Evolutionary conservation across 2,888 invertebrate genomes (phyloP).

Genomic region (Eucera pruinosa): DNA sequence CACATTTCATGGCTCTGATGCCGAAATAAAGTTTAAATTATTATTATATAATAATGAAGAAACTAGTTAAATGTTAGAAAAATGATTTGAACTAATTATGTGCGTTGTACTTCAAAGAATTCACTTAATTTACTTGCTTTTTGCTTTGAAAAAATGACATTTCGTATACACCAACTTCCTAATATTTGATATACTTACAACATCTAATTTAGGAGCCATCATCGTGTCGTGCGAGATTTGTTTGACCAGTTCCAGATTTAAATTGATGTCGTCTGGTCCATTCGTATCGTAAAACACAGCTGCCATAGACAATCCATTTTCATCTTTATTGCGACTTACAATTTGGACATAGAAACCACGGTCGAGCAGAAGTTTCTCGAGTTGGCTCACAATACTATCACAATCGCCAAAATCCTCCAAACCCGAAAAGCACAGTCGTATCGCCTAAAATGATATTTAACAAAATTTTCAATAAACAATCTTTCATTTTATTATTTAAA

Average conservation of each 20-base stretch:
- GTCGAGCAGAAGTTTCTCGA: conserved; percentile 85
- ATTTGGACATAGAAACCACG: conserved; percentile 87
- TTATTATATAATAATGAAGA: too few relatives aligned
- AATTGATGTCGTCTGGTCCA: conserved; percentile 87
- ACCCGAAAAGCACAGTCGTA: conserved; percentile 89
- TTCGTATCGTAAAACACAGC: conserved; percentile 88
- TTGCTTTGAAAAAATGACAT: too few relatives aligned
- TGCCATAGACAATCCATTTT: conserved; percentile 85
- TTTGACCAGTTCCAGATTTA: conserved; percentile 87
- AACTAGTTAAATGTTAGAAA: too few relatives aligned
- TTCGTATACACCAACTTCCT: too few relatives aligned
- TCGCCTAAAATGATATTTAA: conserved; percentile 85
- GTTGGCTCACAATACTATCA: conserved; percentile 78
- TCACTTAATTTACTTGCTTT: too few relatives aligned
- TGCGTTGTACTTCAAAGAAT: too few relatives aligned
- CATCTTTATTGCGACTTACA: conserved; percentile 79
- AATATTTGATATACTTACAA: conserved; percentile 44
- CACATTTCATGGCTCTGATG: too few relatives aligned
- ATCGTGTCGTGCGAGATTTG: conserved; percentile 84
- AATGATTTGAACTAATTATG: too few relatives aligned
- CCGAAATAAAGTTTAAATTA: too few relatives aligned
- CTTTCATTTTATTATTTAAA: too few relatives aligned
- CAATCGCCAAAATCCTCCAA: conserved; percentile 88
- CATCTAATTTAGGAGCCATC: conserved; percentile 81
- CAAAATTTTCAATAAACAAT: not conserved